These are phyloP conservation scores for Perdita meconis DNA, from an alignment of 2,888 invertebrate genomes.

Conservation along the genomic window DNA sequence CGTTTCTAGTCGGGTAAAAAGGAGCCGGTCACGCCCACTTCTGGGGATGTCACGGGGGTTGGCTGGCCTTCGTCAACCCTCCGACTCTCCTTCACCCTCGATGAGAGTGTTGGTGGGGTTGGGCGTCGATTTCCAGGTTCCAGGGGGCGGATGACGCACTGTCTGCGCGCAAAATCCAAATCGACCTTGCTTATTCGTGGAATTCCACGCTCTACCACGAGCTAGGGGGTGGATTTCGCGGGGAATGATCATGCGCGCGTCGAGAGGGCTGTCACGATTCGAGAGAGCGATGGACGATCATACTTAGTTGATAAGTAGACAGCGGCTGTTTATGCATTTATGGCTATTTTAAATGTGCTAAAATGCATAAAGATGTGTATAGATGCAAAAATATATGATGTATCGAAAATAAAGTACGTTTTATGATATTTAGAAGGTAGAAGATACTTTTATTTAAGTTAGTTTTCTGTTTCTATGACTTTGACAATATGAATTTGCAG, in stretches of 20 bases:
- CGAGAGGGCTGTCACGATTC: background rate
- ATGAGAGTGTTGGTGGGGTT: background rate
- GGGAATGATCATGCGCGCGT: constrained; percentile 50
- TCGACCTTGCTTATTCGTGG: constrained; percentile 71
- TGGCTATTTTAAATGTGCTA: too few relatives aligned
- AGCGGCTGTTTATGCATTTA: too few relatives aligned
- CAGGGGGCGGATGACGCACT: constrained; percentile 48
- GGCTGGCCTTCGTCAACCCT: constrained; percentile 53
- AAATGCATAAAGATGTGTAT: too few relatives aligned
- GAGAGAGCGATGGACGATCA: background rate
- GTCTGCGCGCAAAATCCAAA: constrained; percentile 69
- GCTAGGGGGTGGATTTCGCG: constrained; percentile 20
- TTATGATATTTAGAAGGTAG: too few relatives aligned
- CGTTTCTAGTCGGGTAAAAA: constrained; percentile 48
- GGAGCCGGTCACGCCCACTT: constrained; percentile 65
- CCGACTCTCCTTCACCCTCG: constrained; percentile 28
- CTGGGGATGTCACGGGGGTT: constrained; percentile 59
- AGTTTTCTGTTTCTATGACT: too few relatives aligned
- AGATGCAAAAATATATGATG: too few relatives aligned
- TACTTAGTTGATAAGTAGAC: too few relatives aligned
- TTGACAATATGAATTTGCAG: too few relatives aligned
- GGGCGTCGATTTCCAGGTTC: constrained; percentile 57
- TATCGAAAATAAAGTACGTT: too few relatives aligned
- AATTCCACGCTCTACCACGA: constrained; percentile 39
- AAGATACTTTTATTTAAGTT: too few relatives aligned